These are phyloP conservation scores for Pseudopodoces humilis DNA, from an alignment of 2,113 vertebrate genomes.

Conservation along the genomic window DNA sequence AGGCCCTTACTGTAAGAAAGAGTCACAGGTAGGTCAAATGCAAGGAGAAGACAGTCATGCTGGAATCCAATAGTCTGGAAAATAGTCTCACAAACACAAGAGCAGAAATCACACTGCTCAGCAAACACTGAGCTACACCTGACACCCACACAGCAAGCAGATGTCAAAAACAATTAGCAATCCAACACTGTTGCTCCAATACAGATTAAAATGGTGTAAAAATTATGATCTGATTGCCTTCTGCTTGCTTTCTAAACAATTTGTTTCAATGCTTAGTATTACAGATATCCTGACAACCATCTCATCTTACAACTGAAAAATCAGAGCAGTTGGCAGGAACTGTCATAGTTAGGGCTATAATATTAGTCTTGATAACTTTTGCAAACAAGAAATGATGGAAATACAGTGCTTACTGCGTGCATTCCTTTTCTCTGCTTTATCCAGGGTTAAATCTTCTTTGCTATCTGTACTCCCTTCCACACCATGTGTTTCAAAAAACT, in stretches of 20 bases:
- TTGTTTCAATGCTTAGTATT: neutral
- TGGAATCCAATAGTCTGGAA: neutral
- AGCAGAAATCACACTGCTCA: neutral
- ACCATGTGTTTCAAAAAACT: slow-evolving; percentile 72
- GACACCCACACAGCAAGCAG: neutral
- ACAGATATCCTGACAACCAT: neutral
- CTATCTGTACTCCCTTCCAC: slow-evolving; percentile 79
- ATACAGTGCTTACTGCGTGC: slow-evolving; percentile 73
- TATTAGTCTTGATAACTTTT: neutral
- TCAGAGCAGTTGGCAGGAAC: neutral
- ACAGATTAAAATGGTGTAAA: neutral
- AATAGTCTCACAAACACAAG: neutral
- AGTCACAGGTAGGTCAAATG: neutral
- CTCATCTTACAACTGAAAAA: neutral
- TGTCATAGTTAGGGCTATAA: neutral
- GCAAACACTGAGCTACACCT: neutral
- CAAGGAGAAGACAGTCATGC: neutral
- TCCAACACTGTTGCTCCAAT: neutral
- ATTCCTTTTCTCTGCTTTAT: slow-evolving; percentile 59
- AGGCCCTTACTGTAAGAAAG: slow-evolving; percentile 76
- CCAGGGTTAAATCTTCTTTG: slow-evolving; percentile 62
- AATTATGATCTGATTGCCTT: neutral
- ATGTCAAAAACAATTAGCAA: neutral
- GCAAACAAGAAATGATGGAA: neutral
- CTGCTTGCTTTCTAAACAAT: neutral